These are phyloP conservation scores for Hemicentrotus pulcherrimus DNA, from an alignment of 35 echinoderm and acorn worm species.

Conservation along the genomic window DNA sequence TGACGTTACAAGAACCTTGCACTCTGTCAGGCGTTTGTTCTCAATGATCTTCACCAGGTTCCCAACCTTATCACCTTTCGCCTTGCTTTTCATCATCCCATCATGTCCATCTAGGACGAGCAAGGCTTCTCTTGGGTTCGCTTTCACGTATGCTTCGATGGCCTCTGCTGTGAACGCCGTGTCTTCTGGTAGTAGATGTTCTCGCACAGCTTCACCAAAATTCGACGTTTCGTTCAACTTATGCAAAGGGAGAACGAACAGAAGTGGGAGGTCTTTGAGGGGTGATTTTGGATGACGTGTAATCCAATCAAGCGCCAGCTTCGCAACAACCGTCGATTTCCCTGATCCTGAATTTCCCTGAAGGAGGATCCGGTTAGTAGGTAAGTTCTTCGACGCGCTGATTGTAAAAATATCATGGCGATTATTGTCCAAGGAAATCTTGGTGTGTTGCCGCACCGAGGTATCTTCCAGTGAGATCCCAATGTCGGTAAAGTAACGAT, in stretches of 20 bases:
- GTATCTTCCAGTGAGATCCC: conserved; percentile 1
- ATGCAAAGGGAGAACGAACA: conserved; percentile 37
- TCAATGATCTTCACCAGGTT: conserved; percentile 37
- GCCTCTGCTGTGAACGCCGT: not conserved
- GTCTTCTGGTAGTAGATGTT: conserved; percentile 31
- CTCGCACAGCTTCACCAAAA: not conserved
- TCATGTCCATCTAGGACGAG: conserved; percentile 14
- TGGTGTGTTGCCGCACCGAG: not conserved
- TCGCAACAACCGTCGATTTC: conserved; percentile 31
- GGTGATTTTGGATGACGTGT: conserved; percentile 2
- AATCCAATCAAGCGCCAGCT: conserved; percentile 23
- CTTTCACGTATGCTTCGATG: not conserved
- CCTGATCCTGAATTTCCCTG: conserved; percentile 13
- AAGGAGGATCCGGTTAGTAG: conserved; percentile 22
- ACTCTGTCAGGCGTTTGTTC: conserved; percentile 35
- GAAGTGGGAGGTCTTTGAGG: conserved; percentile 1
- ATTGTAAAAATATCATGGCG: conserved; percentile 35
- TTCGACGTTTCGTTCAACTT: conserved; percentile 15
- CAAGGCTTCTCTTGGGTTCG: not conserved
- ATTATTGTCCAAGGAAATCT: not conserved
- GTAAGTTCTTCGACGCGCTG: conserved; percentile 21
- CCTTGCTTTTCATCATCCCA: not conserved
- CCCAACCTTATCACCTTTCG: conserved; percentile 19
- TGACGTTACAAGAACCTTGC: not conserved
- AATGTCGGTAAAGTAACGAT: conserved; percentile 40